Percentiles rank a stretch among this genome's conserved stretches.
Evolutionary conservation across 2,888 invertebrate genomes (phyloP).

Genomic region (Copidosoma aretas): DNA sequence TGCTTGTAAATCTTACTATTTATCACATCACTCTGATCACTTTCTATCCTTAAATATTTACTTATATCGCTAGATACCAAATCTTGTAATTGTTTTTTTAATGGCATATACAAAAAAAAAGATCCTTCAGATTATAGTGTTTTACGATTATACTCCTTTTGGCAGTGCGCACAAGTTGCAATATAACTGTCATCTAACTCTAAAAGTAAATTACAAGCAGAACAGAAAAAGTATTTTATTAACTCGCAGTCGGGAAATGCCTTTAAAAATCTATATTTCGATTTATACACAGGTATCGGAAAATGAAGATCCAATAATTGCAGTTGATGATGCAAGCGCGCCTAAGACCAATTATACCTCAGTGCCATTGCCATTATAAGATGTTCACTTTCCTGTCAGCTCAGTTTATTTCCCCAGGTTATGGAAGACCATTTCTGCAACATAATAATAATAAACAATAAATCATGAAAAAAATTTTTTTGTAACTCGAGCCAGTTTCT

Average conservation of each 20-base stretch:
- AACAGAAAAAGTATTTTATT: slow-evolving; percentile 4
- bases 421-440: too few relatives aligned
- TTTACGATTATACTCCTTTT: neutral
- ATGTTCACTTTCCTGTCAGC: neutral
- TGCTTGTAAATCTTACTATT: slow-evolving; percentile 14
- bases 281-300: neutral
- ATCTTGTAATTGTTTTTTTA: slow-evolving; percentile 17
- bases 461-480: too few relatives aligned
- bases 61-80: slow-evolving; percentile 15
- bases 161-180: slow-evolving; percentile 1
- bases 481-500: too few relatives aligned
- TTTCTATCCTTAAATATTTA: slow-evolving; percentile 23
- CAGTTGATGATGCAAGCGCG: too few relatives aligned
- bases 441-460: too few relatives aligned
- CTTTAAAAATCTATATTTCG: slow-evolving; percentile 8
- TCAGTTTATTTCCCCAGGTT: neutral
- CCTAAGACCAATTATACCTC: too few relatives aligned
- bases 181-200: neutral
- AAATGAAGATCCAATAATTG: neutral
- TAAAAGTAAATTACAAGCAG: neutral
- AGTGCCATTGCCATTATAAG: neutral
- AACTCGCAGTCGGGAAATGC: neutral
- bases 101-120: slow-evolving; percentile 22
- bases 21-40: neutral
- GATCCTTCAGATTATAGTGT: slow-evolving; percentile 11